Percentiles rank a stretch among this genome's conserved stretches.
These are phyloP conservation scores for Nesoenas mayeri DNA, from an alignment of 2,113 vertebrate genomes.

Conservation along the genomic window DNA sequence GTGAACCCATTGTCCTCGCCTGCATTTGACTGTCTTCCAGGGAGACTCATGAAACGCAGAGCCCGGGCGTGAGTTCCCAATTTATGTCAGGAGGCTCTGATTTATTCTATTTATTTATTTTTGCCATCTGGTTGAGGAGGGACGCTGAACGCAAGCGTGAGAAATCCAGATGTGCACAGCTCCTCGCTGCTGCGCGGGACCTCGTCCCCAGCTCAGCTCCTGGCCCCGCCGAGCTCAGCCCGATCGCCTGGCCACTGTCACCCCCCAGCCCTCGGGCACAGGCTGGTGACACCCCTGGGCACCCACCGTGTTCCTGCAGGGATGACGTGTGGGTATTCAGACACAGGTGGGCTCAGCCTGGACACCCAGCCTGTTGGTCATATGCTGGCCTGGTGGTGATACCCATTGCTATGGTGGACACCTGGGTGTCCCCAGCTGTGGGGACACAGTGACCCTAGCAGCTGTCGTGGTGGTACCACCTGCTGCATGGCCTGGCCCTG, in stretches of 20 bases:
- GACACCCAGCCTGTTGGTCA: background rate
- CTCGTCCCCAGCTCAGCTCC: background rate
- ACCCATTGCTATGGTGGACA: background rate
- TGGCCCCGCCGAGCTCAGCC: background rate
- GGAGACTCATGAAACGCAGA: constrained; percentile 57
- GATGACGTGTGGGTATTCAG: background rate
- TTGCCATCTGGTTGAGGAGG: constrained; percentile 67
- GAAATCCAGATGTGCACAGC: constrained; percentile 66
- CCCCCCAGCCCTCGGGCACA: rapidly evolving
- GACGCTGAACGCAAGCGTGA: constrained; percentile 51
- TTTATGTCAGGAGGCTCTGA: constrained; percentile 64
- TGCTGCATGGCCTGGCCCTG: background rate
- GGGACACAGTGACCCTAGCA: background rate
- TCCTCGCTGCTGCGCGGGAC: background rate
- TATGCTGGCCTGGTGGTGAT: rapidly evolving
- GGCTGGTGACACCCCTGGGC: background rate
- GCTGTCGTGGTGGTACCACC: rapidly evolving
- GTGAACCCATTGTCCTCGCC: constrained; percentile 64
- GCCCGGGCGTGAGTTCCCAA: constrained; percentile 55
- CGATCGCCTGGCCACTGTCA: rapidly evolving
- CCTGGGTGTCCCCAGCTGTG: background rate
- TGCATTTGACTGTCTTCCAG: constrained; percentile 60
- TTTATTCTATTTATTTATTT: constrained; percentile 73
- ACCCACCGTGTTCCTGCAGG: rapidly evolving
- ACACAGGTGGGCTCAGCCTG: rapidly evolving